Conservation (phyloP, 2,888 invertebrate species). For the Agrochola litura region DNA sequence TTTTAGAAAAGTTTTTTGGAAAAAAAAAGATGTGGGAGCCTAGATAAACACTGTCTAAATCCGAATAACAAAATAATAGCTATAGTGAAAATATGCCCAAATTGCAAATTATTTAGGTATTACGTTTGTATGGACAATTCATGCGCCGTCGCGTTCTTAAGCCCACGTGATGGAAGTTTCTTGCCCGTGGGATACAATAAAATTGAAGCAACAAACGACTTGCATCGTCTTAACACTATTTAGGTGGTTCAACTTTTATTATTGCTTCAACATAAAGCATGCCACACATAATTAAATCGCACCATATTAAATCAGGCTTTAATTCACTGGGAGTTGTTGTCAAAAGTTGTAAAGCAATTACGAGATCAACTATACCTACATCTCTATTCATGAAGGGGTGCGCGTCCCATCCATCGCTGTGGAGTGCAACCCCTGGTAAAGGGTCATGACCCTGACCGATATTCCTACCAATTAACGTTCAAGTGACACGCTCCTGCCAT, state of each 20-base stretch:
- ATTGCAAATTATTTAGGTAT: too few species aligned
- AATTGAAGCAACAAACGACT: neutral
- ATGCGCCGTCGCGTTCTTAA: too few species aligned
- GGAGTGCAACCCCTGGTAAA: constrained; percentile 12
- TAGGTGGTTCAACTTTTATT: neutral
- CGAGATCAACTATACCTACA: neutral
- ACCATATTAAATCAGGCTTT: neutral
- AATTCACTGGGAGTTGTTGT: neutral
- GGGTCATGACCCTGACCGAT: constrained; percentile 54
- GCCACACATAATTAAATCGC: neutral
- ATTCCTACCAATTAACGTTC: constrained; percentile 28
- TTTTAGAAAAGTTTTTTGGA: too few species aligned
- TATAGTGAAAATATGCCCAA: too few species aligned
- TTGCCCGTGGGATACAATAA: neutral
- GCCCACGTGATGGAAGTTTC: neutral
- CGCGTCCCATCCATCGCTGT: constrained; percentile 15
- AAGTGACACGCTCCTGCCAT: constrained; percentile 4
- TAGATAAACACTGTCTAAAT: too few species aligned
- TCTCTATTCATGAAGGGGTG: constrained; percentile 13
- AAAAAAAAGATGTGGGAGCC: too few species aligned
- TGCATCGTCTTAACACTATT: neutral
- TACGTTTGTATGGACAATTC: too few species aligned
- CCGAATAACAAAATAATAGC: too few species aligned
- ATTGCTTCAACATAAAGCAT: neutral
- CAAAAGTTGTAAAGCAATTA: neutral